Evolutionary conservation across 2,113 vertebrate genomes (phyloP), one percentile per base, ranked within the genome.

Genomic region (Scartelaos histophorus): DNA sequence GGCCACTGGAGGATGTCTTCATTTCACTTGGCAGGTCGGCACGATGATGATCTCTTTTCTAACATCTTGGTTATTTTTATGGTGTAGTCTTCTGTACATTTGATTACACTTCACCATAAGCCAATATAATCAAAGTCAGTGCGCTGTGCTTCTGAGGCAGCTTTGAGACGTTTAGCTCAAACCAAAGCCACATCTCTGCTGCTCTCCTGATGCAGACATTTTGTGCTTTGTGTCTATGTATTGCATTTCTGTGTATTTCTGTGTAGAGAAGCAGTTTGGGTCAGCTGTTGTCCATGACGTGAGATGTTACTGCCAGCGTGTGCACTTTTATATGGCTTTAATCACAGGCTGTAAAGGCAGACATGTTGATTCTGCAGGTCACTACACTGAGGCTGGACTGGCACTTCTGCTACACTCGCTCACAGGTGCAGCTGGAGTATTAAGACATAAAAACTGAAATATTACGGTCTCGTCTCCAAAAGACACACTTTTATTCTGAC

Each of bases 311-410:
- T 89, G 83, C 87, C 83, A 80, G 85, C 77, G 76, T 89, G 86
- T 91, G 84, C 77, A 88, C 85, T 89, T 91, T 91, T 91, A 91
- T 88, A 85, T 75, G 35, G 78, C 86, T 90, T 91, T 91, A 91
- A 91, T 93, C 89, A 88, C 83, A 90, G 86, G 80, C 87, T 87
- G 80, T 61, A 71, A 78, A 90, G 87, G 87, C 84, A 83, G 87
- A 85, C 84, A 89, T 90, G 87, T 90, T 92, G 90, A 90, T 90
- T 89, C 86, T 85, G 84, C 81, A 82, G 80, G 64, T 53, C 82
- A 82, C 74, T 86, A 86, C 83, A 82, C 81, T 74, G 85, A 88
- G 86, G 79, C 85, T 75, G 85, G 80, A 75, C 84, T 78, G 85
- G 81, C 85, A 88, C 84, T 83, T 78, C 81, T 79, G 75, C 81